These are phyloP conservation scores for Neotoxoptera formosana DNA, from an alignment of 1,140 invertebrate genomes.

Conservation along the genomic window DNA sequence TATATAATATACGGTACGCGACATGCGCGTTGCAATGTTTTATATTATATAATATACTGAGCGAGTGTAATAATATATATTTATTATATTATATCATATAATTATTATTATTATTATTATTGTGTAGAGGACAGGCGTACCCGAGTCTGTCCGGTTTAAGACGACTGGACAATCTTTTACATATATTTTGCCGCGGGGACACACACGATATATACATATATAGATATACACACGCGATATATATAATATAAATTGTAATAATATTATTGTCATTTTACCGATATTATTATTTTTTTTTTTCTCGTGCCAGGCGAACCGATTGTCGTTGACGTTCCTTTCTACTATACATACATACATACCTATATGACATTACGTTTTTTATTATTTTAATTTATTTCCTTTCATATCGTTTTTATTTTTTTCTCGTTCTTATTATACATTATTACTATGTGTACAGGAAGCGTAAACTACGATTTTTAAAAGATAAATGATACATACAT, in stretches of 20 bases:
- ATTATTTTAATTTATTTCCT: constrained; percentile 2
- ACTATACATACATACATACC: too few species aligned
- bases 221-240: neutral
- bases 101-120: neutral
- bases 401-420: neutral
- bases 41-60: neutral
- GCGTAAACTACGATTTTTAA: neutral
- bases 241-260: neutral
- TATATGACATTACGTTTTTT: neutral
- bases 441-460: neutral
- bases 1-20: neutral
- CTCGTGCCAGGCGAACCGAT: neutral
- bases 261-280: neutral
- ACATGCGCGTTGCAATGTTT: neutral
- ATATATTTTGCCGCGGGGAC: neutral
- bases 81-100: neutral
- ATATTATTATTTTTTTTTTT: neutral
- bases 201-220: too few species aligned
- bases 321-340: neutral
- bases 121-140: neutral
- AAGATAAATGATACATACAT: constrained; percentile 27
- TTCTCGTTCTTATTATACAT: neutral
- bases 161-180: constrained; percentile 46
- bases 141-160: constrained; percentile 31
- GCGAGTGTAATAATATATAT: constrained; percentile 8